Base-by-base conservation (phyloP, 2,797 vertebrate species). In the Toxotes lorentzi region DNA sequence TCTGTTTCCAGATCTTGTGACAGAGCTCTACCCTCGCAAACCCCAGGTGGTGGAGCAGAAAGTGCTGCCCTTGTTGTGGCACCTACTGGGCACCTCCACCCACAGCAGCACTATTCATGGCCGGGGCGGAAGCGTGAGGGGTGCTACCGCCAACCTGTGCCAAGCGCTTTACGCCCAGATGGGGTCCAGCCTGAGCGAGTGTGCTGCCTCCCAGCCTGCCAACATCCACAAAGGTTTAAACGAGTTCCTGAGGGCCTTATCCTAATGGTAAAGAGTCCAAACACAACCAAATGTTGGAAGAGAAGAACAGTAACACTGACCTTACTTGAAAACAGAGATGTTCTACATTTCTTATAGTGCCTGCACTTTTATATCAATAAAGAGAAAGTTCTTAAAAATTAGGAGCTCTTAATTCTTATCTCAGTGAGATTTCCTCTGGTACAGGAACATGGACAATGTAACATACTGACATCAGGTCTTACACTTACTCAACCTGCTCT, bases 11-110 rank as follows among this genome's bases (percentile, higher is more conserved):
- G 97, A 96, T 72, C 92, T 98, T 1, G 96, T 97, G 43, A 88
- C n/a, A 0, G 96, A 96, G 78, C 89, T 99, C 24, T 96, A 99
- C 86, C 96, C 96, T 0, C 95, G 96, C 54, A 98, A 96, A 89
- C 96, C 97, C 27, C 93, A 95, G 5, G 90, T 96, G 17, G 96
- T 97, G 78, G 97, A 98, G 90, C 97, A 98, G 87, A 97, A 96
- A 83, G 97, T 95, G 14, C 88, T 97, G 38, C 95, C 92, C 3
- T 93, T 98, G 79, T 94, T 99, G 35, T 98, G 97, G 97, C 96
- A 98, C 79, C 97, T 98, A 11, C 93, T 98, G 87, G 96, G 96
- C 48, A 93, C 93, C 64, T 91, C 95, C 27, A 95, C 92, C 9
- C 92, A 94, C 82, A 95, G 96, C 10, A 95, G 97, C 79, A 95